Evolutionary conservation across 2,888 invertebrate species (phyloP), one percentile per base, ranked within the genome.

Genomic region (Zaprionus bogoriensis): DNA sequence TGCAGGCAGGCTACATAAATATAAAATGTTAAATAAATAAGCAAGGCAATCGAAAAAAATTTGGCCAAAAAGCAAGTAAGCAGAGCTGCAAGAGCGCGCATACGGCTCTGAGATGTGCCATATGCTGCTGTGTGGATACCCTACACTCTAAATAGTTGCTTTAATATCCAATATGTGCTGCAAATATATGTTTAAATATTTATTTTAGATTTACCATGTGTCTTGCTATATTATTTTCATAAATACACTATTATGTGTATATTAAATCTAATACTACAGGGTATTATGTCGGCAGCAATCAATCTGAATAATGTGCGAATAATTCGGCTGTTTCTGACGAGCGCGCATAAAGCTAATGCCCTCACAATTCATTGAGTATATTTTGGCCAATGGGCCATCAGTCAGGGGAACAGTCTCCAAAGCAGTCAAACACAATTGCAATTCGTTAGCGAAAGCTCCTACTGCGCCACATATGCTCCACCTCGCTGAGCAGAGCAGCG

Each of bases 1-100:
- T 77, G 75, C 86, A 87, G 75, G 63, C 87, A 69, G 63, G 60
- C 75, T 77, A 71, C 58, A 78, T 68, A 81, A 77, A 87, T 81
- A 87, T 74, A 67, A 87, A 84, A 81, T 74, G 74, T 74, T 84
- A 85, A 77, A 81, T 84, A 87, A 87, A 87, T 81, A 81, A 69
- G 47, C 32, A 57, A 47, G 61, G 53, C 77, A 65, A 71, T 64
- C 64, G 59, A 55, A 50, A 63, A n/a, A 50, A 50, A 42, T 47
- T 12, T 9, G 32, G 17, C 17, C 32, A 36, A 17, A 1, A 17
- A 36, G 9, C 17, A 36, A 36, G 32, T 9, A 30, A 14, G 12
- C 12, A 30, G 30, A 14, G 30, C 30, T 30, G 14, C 12, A 30
- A 39, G 41, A 17, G 12, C 14, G 2, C 2, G 9, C 39, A 39